Percentiles rank a stretch among this genome's conserved stretches.
Evolutionary conservation across 2,113 vertebrate species (phyloP).

Genomic region (Mugil cephalus): DNA sequence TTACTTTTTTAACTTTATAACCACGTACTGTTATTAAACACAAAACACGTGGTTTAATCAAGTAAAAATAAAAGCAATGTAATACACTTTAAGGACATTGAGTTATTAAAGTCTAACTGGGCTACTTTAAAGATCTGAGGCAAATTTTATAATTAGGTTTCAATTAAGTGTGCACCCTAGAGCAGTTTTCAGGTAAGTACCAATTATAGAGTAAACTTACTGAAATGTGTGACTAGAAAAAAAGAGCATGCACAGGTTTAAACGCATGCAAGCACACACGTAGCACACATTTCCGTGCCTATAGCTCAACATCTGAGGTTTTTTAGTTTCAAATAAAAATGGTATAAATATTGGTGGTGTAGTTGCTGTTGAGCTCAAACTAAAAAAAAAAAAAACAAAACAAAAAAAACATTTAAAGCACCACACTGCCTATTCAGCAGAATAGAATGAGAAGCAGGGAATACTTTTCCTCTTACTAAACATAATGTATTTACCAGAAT

Average conservation of each 20-base stretch:
- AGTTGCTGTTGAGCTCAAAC: constrained; percentile 1
- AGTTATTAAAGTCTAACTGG: constrained; percentile 55
- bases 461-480: constrained; percentile 2
- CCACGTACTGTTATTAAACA: neutral
- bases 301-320: neutral
- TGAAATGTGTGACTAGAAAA: constrained; percentile 13
- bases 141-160: constrained; percentile 68
- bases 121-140: constrained; percentile 61
- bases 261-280: neutral
- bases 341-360: neutral
- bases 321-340: constrained; percentile 6
- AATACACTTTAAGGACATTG: constrained; percentile 3
- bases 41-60: neutral
- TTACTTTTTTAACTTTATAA: neutral
- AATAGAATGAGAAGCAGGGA: neutral
- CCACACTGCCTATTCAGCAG: too few species aligned
- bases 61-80: neutral
- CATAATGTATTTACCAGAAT: constrained; percentile 9
- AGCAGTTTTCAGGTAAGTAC: constrained; percentile 61
- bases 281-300: neutral
- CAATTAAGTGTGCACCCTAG: constrained; percentile 62
- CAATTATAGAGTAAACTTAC: constrained; percentile 61
- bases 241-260: constrained; percentile 14
- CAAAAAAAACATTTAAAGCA: too few species aligned
- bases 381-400: neutral